Evolutionary conservation across 2,888 invertebrate genomes (phyloP).

Genomic region (Apoderus coryli): DNA sequence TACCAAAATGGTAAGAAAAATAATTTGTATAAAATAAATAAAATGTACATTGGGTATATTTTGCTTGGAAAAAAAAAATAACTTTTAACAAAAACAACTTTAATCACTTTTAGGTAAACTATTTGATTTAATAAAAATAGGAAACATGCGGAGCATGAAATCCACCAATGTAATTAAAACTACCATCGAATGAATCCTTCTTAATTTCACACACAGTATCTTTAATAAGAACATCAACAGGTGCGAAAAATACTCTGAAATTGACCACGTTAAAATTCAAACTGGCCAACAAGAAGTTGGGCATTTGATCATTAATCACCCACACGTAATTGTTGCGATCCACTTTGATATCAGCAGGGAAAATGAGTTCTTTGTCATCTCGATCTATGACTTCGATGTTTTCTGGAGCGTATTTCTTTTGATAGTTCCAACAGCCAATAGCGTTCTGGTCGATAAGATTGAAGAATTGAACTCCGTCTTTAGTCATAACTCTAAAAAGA

Average conservation of each 20-base stretch:
- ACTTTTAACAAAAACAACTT: too few relatives aligned
- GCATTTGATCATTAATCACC: conserved; percentile 75
- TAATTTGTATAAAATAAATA: too few relatives aligned
- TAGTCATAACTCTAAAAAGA: conserved; percentile 66
- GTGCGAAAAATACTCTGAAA: conserved; percentile 59
- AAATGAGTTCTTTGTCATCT: conserved; percentile 61
- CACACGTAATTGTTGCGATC: conserved; percentile 55
- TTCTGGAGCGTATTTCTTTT: conserved; percentile 44
- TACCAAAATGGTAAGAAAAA: too few relatives aligned
- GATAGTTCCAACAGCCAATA: conserved; percentile 65
- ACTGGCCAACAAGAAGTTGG: conserved; percentile 50
- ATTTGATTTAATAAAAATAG: too few relatives aligned
- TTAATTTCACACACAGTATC: conserved; percentile 64
- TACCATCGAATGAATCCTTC: too few relatives aligned
- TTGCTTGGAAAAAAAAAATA: too few relatives aligned
- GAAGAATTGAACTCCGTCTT: conserved; percentile 59
- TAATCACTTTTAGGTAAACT: too few relatives aligned
- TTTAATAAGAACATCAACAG: conserved; percentile 47
- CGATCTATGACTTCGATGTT: conserved; percentile 57
- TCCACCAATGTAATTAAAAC: too few relatives aligned
- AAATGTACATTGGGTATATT: too few relatives aligned
- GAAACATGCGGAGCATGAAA: too few relatives aligned
- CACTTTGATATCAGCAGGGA: conserved; percentile 66
- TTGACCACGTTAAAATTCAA: conserved; percentile 64
- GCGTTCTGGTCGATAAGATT: conserved; percentile 69